Evolutionary conservation across 1,140 invertebrate genomes (phyloP).

Genomic region (Octopus bimaculoides): DNA sequence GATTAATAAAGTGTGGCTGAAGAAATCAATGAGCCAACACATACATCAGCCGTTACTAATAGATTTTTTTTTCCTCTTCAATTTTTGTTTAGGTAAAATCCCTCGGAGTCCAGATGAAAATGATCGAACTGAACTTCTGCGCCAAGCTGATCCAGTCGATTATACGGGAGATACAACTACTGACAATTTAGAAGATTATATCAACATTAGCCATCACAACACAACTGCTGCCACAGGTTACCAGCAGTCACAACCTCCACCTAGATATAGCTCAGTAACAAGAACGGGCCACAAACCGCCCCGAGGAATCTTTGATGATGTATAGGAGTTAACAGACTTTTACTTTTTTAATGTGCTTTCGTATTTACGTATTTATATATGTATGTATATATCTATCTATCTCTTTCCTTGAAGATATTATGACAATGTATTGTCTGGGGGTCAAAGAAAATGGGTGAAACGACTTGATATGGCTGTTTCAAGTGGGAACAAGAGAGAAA

Average conservation of each 20-base stretch:
- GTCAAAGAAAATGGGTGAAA: no score
- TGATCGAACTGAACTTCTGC: slow-evolving; percentile 64
- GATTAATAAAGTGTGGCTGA: neutral
- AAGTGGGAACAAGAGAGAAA: no score
- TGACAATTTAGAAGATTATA: slow-evolving; percentile 22
- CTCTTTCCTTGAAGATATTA: no score
- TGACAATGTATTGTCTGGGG: no score
- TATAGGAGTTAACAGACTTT: slow-evolving; percentile 54
- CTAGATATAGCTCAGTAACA: slow-evolving; percentile 24
- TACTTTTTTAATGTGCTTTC: no score
- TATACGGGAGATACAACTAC: slow-evolving; percentile 54
- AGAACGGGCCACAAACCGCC: slow-evolving; percentile 62
- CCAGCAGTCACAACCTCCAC: slow-evolving; percentile 13
- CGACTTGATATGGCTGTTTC: no score
- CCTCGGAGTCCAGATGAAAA: slow-evolving; percentile 61
- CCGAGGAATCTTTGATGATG: slow-evolving; percentile 81
- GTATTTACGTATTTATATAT: no score
- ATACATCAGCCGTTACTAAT: no score
- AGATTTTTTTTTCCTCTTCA: neutral
- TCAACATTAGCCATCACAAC: slow-evolving; percentile 1
- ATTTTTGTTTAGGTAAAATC: slow-evolving; percentile 31
- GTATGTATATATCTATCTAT: no score
- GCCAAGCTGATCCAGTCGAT: slow-evolving; percentile 66
- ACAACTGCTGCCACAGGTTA: slow-evolving; percentile 1
- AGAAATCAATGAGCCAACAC: no score